A percentile compares a stretch with the other conserved stretches of the same genome.
Evolutionary conservation across 2,113 vertebrate genomes (phyloP).

Genomic region (Psettodes erumei): DNA sequence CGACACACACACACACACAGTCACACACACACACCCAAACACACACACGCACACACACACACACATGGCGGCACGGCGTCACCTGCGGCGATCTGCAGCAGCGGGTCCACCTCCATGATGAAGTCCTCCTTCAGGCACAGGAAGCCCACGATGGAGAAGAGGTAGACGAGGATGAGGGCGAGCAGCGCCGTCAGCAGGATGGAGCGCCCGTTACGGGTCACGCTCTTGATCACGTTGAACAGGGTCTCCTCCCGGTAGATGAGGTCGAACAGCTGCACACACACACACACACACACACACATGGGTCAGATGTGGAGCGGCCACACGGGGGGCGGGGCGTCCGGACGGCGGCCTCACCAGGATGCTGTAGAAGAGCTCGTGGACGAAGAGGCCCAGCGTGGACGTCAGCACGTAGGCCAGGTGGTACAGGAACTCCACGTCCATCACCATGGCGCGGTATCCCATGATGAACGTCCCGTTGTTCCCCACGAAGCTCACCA

Average conservation of each 20-base stretch:
- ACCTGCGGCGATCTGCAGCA: slow-evolving; percentile 72
- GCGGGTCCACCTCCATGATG: slow-evolving; percentile 95
- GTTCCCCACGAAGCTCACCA: slow-evolving; percentile 98
- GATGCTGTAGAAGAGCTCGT: slow-evolving; percentile 98
- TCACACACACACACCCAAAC: neutral
- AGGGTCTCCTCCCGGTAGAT: slow-evolving; percentile 98
- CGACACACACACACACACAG: slow-evolving; percentile 2
- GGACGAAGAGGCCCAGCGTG: slow-evolving; percentile 92
- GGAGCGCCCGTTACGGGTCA: slow-evolving; percentile 96
- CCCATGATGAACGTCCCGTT: slow-evolving; percentile 97
- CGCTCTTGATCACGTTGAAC: slow-evolving; percentile 98
- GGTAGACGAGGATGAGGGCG: slow-evolving; percentile 98
- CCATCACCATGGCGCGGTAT: slow-evolving; percentile 98
- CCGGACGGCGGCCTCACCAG: slow-evolving; percentile 84
- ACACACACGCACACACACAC: neutral
- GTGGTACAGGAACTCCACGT: slow-evolving; percentile 96
- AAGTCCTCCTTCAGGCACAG: slow-evolving; percentile 97
- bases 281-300: neutral
- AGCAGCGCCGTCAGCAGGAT: slow-evolving; percentile 97
- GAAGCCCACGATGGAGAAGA: slow-evolving; percentile 99
- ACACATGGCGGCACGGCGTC: too few relatives aligned
- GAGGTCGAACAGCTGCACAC: slow-evolving; percentile 92
- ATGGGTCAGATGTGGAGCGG: too few relatives aligned
- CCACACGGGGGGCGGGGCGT: too few relatives aligned
- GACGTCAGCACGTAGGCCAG: slow-evolving; percentile 95